phyloP scores from a whole-genome alignment of 1,140 invertebrate species.

The Lepidurus arcticus region DNA sequence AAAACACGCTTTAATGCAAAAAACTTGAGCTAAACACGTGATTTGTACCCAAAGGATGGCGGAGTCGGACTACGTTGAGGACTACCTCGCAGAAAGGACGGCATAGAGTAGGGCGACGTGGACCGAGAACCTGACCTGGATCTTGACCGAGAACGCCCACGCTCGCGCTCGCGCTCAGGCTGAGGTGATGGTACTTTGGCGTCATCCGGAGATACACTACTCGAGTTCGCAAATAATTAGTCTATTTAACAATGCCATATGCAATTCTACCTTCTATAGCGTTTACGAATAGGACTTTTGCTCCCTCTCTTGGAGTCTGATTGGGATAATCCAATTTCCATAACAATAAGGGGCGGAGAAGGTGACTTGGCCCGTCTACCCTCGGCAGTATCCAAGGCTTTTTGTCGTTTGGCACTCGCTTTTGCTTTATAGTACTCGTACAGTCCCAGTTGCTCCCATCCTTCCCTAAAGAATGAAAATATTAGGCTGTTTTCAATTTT shows the following conservation, averaged over 20 bases:
- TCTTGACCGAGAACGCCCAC: conserved; percentile 41
- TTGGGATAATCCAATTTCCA: not conserved
- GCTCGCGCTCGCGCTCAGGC: conserved; percentile 27
- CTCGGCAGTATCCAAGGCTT: conserved; percentile 72
- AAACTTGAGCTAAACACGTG: conserved; percentile 27
- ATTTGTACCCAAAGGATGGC: conserved; percentile 65
- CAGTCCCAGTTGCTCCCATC: conserved; percentile 93
- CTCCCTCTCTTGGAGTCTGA: conserved; percentile 32
- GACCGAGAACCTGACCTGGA: conserved; percentile 47
- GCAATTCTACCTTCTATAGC: conserved; percentile 33
- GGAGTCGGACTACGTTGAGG: conserved; percentile 65
- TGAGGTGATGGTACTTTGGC: conserved; percentile 36
- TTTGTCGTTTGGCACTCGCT: conserved; percentile 78
- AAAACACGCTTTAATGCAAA: conserved; percentile 28
- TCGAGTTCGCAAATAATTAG: conserved; percentile 36
- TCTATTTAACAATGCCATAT: conserved; percentile 32
- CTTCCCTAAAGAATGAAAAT: conserved; percentile 61
- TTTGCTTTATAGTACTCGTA: conserved; percentile 98
- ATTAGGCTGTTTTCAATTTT: not conserved
- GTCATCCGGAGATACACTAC: not conserved
- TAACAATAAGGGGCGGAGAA: conserved; percentile 26
- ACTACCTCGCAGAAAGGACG: conserved; percentile 43
- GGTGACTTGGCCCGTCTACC: conserved; percentile 62
- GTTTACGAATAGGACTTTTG: conserved; percentile 34
- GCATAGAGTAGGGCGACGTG: conserved; percentile 37